Base-by-base conservation (phyloP, 2,113 vertebrate species). In the Salvelinus alpinus region DNA sequence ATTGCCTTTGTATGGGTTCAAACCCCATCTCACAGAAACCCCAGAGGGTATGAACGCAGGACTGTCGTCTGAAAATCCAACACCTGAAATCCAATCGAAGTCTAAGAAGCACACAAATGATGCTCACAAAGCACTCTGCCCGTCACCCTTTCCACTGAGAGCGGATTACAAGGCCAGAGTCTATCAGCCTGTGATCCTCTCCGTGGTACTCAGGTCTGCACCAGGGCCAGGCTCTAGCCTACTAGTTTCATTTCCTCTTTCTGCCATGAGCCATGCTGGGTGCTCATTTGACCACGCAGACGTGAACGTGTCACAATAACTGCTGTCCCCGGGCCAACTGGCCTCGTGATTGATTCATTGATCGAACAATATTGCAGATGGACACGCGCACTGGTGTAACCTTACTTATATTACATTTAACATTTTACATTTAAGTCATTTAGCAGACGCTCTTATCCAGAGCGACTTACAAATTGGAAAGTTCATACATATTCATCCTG, bases 361-460 rank as follows among this genome's bases (percentile, higher is more conserved):
- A 76, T 62, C 12, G 24, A 60, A 48, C 71, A 47, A 69, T 73
- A 77, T 77, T 65, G 54, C 74, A 80, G 3, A 47, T 64, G 34
- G n/a, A 51, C 51, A 22, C 62, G 57, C 64, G 18, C 73, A 68
- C 62, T 59, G 24, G 51, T 24, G 48, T 77, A 64, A 73, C 66
- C 71, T 73, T 47, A 44, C 29, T 29, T 29, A 7, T 47, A 64
- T 73, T 64, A 24, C 24, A 24, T 24, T 24, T 24, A 24, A 24
- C 24, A 24, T 24, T 24, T 24, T 1, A 24, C 24, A 24, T 24
- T 24, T 24, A 24, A 24, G 24, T 24, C 24, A 24, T 24, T 24
- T 24, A 24, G 24, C 24, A 24, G 24, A 24, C 24, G 24, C 24
- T 24, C 24, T 24, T 24, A 24, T 24, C 24, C 24, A 24, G 24